These are phyloP conservation scores for Hylyphantes graminicola DNA, from an alignment of 1,140 invertebrate species.

Conservation along the genomic window DNA sequence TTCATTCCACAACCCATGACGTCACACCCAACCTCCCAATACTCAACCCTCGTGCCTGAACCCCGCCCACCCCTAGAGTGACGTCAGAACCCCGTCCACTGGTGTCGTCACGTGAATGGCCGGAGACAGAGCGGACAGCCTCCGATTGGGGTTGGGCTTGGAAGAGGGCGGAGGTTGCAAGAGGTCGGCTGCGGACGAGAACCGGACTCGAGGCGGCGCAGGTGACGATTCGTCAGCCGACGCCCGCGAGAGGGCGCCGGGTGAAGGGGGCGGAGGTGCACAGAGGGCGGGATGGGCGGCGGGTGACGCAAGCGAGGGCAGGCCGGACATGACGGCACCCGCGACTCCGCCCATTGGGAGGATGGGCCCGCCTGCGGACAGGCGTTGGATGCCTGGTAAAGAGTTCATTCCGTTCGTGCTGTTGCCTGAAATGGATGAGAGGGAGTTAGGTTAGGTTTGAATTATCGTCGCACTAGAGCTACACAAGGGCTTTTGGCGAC, in stretches of 20 bases:
- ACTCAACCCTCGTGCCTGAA: too few species aligned
- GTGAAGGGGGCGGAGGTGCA: neutral
- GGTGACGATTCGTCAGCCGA: neutral
- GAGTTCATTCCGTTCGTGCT: constrained; percentile 41
- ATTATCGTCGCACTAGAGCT: too few species aligned
- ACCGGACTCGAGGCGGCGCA: constrained; percentile 22
- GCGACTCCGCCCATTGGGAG: constrained; percentile 26
- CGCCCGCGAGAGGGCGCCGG: constrained; percentile 1
- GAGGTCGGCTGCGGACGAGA: constrained; percentile 38
- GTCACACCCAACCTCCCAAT: too few species aligned
- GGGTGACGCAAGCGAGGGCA: constrained; percentile 27
- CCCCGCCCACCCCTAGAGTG: constrained; percentile 7
- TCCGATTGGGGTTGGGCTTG: constrained; percentile 35
- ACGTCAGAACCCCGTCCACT: constrained; percentile 48
- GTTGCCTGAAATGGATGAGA: neutral
- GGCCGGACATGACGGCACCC: constrained; percentile 37
- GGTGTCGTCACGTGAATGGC: constrained; percentile 51
- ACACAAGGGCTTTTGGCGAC: too few species aligned
- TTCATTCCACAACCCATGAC: too few species aligned
- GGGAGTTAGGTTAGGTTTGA: too few species aligned
- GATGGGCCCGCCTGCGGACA: neutral
- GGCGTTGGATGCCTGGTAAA: constrained; percentile 21
- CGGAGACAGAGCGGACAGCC: constrained; percentile 35
- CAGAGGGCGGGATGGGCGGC: constrained; percentile 36
- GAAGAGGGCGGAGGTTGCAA: constrained; percentile 33